phyloP scores from a whole-genome alignment of 2,797 vertebrate genomes.

The Cetoscarus ocellatus region DNA sequence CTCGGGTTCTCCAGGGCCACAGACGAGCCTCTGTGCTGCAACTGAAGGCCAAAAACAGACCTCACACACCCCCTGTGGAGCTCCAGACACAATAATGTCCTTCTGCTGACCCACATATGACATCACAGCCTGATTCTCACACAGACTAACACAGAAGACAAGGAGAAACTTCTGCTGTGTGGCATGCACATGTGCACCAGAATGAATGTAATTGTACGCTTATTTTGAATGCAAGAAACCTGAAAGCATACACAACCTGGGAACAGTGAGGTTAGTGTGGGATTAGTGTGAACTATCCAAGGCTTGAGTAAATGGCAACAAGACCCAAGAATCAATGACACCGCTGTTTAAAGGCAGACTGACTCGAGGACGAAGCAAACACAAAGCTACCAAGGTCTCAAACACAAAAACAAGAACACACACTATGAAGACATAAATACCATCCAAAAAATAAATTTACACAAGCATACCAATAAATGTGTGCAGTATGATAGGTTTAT shows the following conservation, averaged over 20 bases:
- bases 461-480: conserved; percentile 28
- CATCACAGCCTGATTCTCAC: conserved; percentile 54
- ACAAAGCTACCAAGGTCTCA: conserved; percentile 55
- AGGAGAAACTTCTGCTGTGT: conserved; percentile 24
- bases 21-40: conserved; percentile 79
- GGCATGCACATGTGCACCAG: conserved; percentile 15
- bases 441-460: neutral
- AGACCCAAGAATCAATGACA: conserved; percentile 66
- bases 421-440: conserved; percentile 38
- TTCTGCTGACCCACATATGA: conserved; percentile 75
- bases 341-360: conserved; percentile 55
- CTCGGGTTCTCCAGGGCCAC: conserved; percentile 70
- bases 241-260: neutral
- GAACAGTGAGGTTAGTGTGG: conserved; percentile 62
- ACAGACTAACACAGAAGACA: conserved; percentile 23
- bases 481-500: conserved; percentile 10
- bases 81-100: conserved; percentile 74
- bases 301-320: conserved; percentile 41
- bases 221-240: conserved; percentile 35
- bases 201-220: conserved; percentile 32
- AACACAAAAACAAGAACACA: conserved; percentile 45
- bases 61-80: conserved; percentile 41
- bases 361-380: conserved; percentile 48
- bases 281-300: conserved; percentile 47
- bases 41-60: conserved; percentile 62